Evolutionary conservation across 2,888 invertebrate genomes (phyloP).

Genomic region (Archaeoteleia sp.): DNA sequence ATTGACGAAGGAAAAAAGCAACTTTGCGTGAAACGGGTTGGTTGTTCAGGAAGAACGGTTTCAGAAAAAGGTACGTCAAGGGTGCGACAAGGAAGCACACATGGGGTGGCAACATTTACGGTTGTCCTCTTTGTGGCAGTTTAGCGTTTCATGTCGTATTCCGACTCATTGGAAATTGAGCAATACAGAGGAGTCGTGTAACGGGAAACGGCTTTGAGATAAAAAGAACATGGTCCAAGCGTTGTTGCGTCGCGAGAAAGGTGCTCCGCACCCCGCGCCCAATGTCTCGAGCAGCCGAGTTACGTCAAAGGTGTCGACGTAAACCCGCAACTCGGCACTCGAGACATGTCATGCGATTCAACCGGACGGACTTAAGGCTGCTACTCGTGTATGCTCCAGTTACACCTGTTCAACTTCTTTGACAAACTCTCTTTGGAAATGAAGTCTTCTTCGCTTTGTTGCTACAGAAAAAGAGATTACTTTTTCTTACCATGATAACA

Average conservation of each 20-base stretch:
- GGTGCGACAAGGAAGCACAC: conserved; percentile 39
- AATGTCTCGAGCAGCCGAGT: conserved; percentile 19
- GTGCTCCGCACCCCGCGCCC: conserved; percentile 17
- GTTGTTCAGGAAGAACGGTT: conserved; percentile 39
- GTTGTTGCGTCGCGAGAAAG: conserved; percentile 45
- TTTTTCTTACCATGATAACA: too few relatives aligned
- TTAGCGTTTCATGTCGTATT: conserved; percentile 74
- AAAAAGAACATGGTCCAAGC: conserved; percentile 59
- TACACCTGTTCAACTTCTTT: conserved; percentile 57
- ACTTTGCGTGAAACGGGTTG: conserved; percentile 49
- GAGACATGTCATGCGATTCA: conserved; percentile 38
- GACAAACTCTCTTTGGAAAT: conserved; percentile 49
- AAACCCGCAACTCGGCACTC: conserved; percentile 13
- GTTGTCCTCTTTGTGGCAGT: conserved; percentile 70
- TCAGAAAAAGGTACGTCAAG: conserved; percentile 3
- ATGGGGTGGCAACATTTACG: conserved; percentile 48
- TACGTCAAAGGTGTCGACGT: conserved; percentile 48
- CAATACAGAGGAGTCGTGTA: conserved; percentile 67
- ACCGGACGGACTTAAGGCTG: conserved; percentile 47
- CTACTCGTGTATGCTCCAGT: conserved; percentile 51
- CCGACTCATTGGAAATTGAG: conserved; percentile 75
- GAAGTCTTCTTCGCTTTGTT: conserved; percentile 47
- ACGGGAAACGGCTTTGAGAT: conserved; percentile 72
- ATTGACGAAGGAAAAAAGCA: conserved; percentile 49
- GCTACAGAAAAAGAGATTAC: too few relatives aligned